Base-by-base conservation (phyloP, 2,113 vertebrate genomes). In the Tachuris rubrigastra region DNA sequence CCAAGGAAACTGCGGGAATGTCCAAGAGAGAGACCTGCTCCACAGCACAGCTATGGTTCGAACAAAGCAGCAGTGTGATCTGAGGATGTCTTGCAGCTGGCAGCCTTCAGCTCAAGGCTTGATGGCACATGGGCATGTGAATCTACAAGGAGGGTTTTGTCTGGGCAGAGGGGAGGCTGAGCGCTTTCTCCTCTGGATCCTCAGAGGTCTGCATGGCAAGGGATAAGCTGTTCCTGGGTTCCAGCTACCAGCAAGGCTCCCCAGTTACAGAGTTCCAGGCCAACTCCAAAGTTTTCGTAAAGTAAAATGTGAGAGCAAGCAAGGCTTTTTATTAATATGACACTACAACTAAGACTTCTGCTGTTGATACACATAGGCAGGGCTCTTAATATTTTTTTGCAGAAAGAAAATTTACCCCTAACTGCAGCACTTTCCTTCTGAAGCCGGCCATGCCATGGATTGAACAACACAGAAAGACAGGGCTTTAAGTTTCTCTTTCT, bases 401-500 rank as follows among this genome's bases (percentile, higher is more conserved):
- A n/a, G 53, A 22, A 67, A 37, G 24, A 71, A 91, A 80, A 77
- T 60, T 21, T 47, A 46, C 22, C 41, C 22, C 2, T n/a, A 47
- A 22, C n/a, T 78, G 23, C 37, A 47, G 37, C 1, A 0, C 39
- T 76, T 87, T 73, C 27, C 5, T 62, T 37, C 24, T 58, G 15
- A 16, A 76, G 24, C n/a, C 27, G 22, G 35, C 10, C 62, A 15
- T 59, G 18, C 22, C 30, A 11, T 14, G 41, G 46, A 50, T 16
- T 1, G 1, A 83, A 47, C 49, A 73, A 33, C 8, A 33, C n/a
- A 58, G 37, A 18, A 71, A 55, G 14, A 46, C 0, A 0, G 10
- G 41, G 22, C 5, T 60, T 59, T 18, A 68, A n/a, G 17, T 44
- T 49, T 60, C 33, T 41, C 8, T 30, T 60, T 55, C 58, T 1